Percentiles rank a stretch among this genome's conserved stretches.
phyloP scores from a whole-genome alignment of 53 echinoderm and acorn worm species.

The Arbacia lixula region DNA sequence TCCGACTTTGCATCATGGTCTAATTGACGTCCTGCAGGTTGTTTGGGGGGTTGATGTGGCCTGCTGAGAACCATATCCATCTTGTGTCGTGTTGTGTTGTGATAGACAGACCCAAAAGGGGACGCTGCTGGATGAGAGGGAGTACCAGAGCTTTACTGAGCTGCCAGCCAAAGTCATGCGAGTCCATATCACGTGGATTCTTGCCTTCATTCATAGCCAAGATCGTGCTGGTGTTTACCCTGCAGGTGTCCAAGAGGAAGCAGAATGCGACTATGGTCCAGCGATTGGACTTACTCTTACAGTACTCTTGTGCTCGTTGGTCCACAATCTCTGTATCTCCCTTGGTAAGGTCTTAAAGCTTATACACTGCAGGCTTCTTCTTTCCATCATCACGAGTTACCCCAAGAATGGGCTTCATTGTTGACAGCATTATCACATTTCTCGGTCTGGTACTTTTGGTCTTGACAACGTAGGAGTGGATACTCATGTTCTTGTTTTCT shows the following conservation, averaged over 20 bases:
- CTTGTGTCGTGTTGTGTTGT: too few species aligned
- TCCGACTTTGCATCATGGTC: not conserved
- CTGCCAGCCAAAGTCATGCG: not conserved
- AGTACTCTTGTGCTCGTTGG: not conserved
- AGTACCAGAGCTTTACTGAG: not conserved
- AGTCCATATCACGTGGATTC: not conserved
- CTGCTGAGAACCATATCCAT: not conserved
- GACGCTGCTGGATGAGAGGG: not conserved
- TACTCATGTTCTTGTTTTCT: not conserved
- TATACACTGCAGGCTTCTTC: not conserved
- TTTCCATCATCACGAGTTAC: conserved; percentile 20
- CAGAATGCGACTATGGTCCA: conserved; percentile 8
- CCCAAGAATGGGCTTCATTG: conserved; percentile 19
- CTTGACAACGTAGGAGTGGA: conserved; percentile 48
- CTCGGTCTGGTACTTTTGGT: conserved; percentile 5
- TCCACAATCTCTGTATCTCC: conserved; percentile 32
- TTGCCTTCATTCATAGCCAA: not conserved
- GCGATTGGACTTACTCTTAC: conserved; percentile 17
- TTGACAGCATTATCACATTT: conserved; percentile 7
- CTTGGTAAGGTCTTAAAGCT: conserved; percentile 37
- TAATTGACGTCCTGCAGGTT: too few species aligned
- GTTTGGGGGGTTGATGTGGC: too few species aligned
- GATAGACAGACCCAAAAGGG: not conserved
- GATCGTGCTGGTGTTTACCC: not conserved
- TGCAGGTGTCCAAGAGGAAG: conserved; percentile 9